Evolutionary conservation across 2,888 invertebrate species (phyloP).

Genomic region (Stenichneumon culpator): DNA sequence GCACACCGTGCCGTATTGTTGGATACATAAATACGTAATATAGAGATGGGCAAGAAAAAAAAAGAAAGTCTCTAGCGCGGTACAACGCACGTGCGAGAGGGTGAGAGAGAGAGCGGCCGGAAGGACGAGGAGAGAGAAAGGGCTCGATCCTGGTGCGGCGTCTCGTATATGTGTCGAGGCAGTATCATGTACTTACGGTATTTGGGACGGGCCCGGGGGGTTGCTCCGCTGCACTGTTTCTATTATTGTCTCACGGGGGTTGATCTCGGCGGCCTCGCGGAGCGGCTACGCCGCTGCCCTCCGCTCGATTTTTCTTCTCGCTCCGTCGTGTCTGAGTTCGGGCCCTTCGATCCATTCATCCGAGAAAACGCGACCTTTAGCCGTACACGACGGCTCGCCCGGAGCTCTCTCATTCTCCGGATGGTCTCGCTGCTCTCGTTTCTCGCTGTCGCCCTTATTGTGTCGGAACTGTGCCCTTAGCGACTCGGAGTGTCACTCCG

Average conservation of each 20-base stretch:
- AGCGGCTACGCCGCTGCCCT: constrained; percentile 32
- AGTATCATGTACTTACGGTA: constrained; percentile 80
- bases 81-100: constrained; percentile 39
- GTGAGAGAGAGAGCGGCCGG: constrained; percentile 37
- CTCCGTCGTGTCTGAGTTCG: constrained; percentile 22
- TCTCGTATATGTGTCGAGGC: constrained; percentile 29
- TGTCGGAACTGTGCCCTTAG: constrained; percentile 63
- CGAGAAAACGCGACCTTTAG: constrained; percentile 54
- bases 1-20: constrained; percentile 49
- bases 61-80: constrained; percentile 37
- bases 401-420: constrained; percentile 22
- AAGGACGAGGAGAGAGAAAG: constrained; percentile 44
- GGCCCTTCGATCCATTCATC: constrained; percentile 64
- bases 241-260: constrained; percentile 84
- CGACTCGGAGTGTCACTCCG: constrained; percentile 68
- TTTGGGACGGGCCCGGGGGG: constrained; percentile 77
- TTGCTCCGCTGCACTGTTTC: constrained; percentile 79
- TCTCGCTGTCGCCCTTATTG: constrained; percentile 59
- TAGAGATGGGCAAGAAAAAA: constrained; percentile 35
- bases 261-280: constrained; percentile 65
- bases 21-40: constrained; percentile 50
- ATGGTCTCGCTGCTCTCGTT: constrained; percentile 4
- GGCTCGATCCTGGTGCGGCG: constrained; percentile 20
- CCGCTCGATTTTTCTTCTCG: constrained; percentile 14
- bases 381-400: constrained; percentile 39